Evolutionary conservation across 2,113 vertebrate species (phyloP), one percentile per base, ranked within the genome.

Genomic region (Plectropomus leopardus): DNA sequence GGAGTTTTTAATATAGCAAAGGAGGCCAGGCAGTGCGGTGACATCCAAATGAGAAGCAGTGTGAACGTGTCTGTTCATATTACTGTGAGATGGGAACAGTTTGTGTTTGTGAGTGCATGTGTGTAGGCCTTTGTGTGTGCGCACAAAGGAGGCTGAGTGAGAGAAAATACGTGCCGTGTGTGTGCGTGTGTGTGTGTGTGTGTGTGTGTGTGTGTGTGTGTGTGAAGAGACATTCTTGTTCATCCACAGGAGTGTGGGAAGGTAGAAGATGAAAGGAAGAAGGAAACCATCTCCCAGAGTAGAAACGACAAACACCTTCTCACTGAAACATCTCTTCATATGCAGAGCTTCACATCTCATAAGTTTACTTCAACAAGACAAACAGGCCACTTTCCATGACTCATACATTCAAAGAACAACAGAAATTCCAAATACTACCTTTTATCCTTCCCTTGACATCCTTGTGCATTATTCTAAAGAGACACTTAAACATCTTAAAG

Each of bases 1-100:
- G 70, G 87, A 92, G 84, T 83, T 90, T 89, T 93, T 91, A 90
- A 93, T 92, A 91, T 83, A 75, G 80, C 42, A 79, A 80, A 84
- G 77, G 72, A 84, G 86, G 83, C 80, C 76, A 74, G 84, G 78
- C 82, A 88, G 83, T 19, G 73, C 79, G 47, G 77, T 84, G 85
- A 88, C 86, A 86, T 86, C 90, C 84, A 82, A 90, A 92, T 83
- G 91, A 89, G 86, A 89, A 83, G 84, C 88, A 89, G 87, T 67
- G 86, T 73, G 74, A 89, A 83, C 72, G 66, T 70, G 91, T 90
- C 91, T 81, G 87, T 87, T 89, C 85, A 21, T 2, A 88, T 92
- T 91, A 93, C 60, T 24, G 23, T 77, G 80, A 87, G 78, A 85
- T 3, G 60, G 66, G 75, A 87, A 86, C 77, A 69, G 83, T 80